These are phyloP conservation scores for Ooceraea biroi DNA, from an alignment of 1,140 invertebrate species.

Conservation along the genomic window DNA sequence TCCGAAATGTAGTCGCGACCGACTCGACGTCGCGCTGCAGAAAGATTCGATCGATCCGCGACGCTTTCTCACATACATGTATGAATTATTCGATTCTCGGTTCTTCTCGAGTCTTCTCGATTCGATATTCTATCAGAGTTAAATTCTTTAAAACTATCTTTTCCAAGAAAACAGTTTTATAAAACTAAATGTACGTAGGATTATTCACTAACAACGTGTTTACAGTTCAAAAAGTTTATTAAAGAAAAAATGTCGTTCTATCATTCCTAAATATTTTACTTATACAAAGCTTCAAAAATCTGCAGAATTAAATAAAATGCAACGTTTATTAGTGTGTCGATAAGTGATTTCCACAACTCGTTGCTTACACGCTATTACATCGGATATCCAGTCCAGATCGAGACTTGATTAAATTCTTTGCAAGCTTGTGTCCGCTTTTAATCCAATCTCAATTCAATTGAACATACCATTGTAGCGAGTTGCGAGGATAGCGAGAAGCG, in stretches of 20 bases:
- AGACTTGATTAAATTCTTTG: slow-evolving; percentile 55
- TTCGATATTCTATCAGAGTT: not conserved
- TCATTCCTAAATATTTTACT: not conserved
- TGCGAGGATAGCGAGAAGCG: slow-evolving; percentile 1
- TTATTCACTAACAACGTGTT: not conserved
- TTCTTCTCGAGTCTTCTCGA: too few relatives aligned
- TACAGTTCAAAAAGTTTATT: not conserved
- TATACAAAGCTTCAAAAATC: not conserved
- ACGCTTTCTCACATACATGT: not conserved
- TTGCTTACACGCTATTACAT: slow-evolving; percentile 17
- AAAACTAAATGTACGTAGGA: not conserved
- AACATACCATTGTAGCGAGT: slow-evolving; percentile 37
- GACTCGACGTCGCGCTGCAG: slow-evolving; percentile 12
- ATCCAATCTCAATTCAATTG: slow-evolving; percentile 54
- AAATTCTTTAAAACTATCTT: not conserved
- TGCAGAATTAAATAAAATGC: not conserved
- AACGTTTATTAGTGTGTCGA: slow-evolving; percentile 7
- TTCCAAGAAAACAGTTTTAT: not conserved
- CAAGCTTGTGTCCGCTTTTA: slow-evolving; percentile 43
- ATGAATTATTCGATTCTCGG: slow-evolving; percentile 5
- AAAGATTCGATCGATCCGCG: not conserved
- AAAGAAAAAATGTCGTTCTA: not conserved
- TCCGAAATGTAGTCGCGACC: slow-evolving; percentile 49
- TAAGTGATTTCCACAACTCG: slow-evolving; percentile 8
- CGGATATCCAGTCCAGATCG: slow-evolving; percentile 20